A percentile compares a stretch with the other conserved stretches of the same genome.
Evolutionary conservation across 2,888 invertebrate species (phyloP).

Genomic region (Ichneumoninae sp.): DNA sequence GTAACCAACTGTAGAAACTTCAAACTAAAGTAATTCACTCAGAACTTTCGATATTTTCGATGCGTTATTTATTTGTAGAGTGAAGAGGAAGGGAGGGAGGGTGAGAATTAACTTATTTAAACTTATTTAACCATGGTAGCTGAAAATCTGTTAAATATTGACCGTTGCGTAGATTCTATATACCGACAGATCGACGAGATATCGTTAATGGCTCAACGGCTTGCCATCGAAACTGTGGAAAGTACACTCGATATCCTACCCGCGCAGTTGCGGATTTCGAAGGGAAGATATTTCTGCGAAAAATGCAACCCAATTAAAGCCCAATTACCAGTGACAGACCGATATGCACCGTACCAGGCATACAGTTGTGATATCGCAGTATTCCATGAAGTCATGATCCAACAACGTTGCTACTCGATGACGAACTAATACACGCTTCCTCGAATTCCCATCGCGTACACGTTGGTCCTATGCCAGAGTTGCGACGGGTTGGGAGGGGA

Average conservation of each 20-base stretch:
- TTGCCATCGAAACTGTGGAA: background rate
- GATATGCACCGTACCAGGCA: background rate
- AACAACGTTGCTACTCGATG: slow-evolving; percentile 2
- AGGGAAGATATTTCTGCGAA: background rate
- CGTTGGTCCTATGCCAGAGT: background rate
- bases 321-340: slow-evolving; percentile 6
- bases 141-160: background rate
- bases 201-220: background rate
- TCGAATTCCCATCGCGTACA: slow-evolving; percentile 25
- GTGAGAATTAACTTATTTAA: background rate
- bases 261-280: background rate
- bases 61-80: no score
- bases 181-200: background rate
- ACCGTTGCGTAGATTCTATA: background rate
- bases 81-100: background rate
- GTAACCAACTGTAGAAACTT: no score
- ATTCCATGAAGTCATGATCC: slow-evolving; percentile 2
- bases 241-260: background rate
- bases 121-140: no score
- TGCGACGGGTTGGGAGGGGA: background rate
- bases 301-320: background rate
- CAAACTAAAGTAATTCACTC: no score
- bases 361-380: background rate
- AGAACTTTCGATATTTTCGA: no score
- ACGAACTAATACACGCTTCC: slow-evolving; percentile 18